Conservation (phyloP, 1,140 invertebrate genomes). For the Euwallacea fornicatus region DNA sequence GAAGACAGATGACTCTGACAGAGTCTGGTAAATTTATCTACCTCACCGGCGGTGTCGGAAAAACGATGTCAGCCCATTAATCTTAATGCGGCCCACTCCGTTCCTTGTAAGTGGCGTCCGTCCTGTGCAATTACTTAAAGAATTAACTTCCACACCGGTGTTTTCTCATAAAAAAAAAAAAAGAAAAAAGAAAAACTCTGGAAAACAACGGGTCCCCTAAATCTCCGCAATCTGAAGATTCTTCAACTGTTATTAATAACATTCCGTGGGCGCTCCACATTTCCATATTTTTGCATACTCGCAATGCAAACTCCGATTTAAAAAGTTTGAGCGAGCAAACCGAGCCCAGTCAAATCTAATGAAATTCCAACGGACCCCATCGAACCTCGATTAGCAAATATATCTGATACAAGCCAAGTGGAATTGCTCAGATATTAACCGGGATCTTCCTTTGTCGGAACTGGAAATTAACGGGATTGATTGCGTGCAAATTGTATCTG, state of each 20-base stretch:
- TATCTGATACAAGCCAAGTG: slow-evolving; percentile 2
- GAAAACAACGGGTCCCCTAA: too few relatives aligned
- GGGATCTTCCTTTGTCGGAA: background rate
- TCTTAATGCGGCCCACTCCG: slow-evolving; percentile 20
- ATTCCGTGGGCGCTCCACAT: background rate
- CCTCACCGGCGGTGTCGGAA: slow-evolving; percentile 3
- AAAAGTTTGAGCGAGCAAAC: background rate
- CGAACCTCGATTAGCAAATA: background rate
- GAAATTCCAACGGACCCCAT: background rate
- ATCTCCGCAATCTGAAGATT: background rate
- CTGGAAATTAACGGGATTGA: background rate
- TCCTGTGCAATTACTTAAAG: slow-evolving; percentile 16
- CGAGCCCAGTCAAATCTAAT: background rate
- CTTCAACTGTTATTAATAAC: background rate
- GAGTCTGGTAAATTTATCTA: slow-evolving; percentile 14
- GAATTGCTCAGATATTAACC: slow-evolving; percentile 5
- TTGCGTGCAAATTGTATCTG: slow-evolving; percentile 3
- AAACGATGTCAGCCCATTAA: slow-evolving; percentile 23
- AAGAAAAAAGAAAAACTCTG: too few relatives aligned
- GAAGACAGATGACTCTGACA: slow-evolving; percentile 13
- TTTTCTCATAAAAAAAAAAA: background rate
- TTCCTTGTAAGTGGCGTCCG: slow-evolving; percentile 13
- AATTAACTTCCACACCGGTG: slow-evolving; percentile 14
- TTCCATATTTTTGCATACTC: background rate
- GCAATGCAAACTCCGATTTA: background rate